Percentiles rank a stretch among this genome's conserved stretches.
phyloP scores from a whole-genome alignment of 2,113 vertebrate genomes.

The Piliocolobus tephrosceles region DNA sequence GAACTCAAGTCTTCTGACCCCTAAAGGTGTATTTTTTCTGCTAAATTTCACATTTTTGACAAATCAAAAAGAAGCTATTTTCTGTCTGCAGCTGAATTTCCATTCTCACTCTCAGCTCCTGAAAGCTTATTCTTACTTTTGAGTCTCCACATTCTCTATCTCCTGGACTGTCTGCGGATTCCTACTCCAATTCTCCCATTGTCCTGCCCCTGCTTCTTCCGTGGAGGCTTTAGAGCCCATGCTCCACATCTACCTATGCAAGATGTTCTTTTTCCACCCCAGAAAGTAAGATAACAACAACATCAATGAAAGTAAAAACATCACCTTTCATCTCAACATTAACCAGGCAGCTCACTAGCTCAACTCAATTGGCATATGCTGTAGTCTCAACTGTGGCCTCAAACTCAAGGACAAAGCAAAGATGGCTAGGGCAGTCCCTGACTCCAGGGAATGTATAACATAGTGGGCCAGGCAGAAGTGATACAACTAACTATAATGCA shows the following conservation, averaged over 20 bases:
- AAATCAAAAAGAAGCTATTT: background rate
- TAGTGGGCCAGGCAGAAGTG: background rate
- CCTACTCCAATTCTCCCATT: background rate
- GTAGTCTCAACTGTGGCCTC: background rate
- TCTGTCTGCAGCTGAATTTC: background rate
- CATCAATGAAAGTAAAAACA: background rate
- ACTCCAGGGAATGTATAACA: background rate
- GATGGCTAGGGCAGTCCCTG: background rate
- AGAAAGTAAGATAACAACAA: background rate
- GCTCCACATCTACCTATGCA: accelerated
- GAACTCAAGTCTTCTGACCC: background rate
- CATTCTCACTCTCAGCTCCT: background rate
- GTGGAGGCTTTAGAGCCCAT: background rate
- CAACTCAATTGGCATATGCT: background rate
- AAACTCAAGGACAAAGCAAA: background rate
- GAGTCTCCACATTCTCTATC: slow-evolving; percentile 27
- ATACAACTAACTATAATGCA: background rate
- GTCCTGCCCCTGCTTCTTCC: background rate
- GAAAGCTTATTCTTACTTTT: slow-evolving; percentile 34
- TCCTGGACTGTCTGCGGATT: background rate
- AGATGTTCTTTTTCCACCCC: background rate
- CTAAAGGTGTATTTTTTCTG: background rate
- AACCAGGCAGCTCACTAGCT: background rate
- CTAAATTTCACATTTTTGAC: background rate
- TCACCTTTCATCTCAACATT: background rate